phyloP scores from a whole-genome alignment of 2,113 vertebrate genomes.

The Neolamprologus toae region DNA sequence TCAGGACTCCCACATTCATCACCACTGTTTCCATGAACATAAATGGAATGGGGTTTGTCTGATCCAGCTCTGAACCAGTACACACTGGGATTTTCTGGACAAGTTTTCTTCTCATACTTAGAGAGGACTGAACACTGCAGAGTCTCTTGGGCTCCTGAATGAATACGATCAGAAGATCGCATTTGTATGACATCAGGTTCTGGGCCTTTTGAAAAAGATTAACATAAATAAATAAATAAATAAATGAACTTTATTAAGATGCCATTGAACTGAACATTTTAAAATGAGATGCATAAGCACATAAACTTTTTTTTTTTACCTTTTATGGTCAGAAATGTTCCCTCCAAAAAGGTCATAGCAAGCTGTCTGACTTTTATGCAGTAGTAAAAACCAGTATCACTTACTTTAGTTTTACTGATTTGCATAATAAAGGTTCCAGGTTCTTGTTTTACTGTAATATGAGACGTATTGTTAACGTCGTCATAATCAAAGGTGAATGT shows the following conservation, averaged over 20 bases:
- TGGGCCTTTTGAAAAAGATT: neutral
- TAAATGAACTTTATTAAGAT: fast-evolving
- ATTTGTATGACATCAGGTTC: neutral
- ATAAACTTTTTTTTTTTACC: neutral
- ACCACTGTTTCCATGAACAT: neutral
- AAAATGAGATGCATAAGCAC: fast-evolving
- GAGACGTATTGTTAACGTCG: fast-evolving
- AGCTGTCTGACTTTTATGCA: neutral
- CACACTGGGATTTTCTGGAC: neutral
- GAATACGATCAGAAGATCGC: neutral
- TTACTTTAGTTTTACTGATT: neutral
- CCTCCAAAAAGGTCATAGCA: neutral
- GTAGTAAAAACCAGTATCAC: slow-evolving; percentile 14
- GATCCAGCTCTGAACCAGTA: neutral
- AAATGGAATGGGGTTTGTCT: neutral
- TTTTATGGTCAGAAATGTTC: neutral
- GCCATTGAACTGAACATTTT: fast-evolving
- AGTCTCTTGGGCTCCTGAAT: neutral
- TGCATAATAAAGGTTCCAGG: neutral
- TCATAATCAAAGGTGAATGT: neutral
- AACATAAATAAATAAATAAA: neutral
- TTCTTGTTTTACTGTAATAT: neutral
- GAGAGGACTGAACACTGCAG: slow-evolving; percentile 27
- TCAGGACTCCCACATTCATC: neutral
- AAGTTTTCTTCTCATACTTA: neutral